Conservation (phyloP, 2,113 vertebrate genomes). For the Lates calcarifer region DNA sequence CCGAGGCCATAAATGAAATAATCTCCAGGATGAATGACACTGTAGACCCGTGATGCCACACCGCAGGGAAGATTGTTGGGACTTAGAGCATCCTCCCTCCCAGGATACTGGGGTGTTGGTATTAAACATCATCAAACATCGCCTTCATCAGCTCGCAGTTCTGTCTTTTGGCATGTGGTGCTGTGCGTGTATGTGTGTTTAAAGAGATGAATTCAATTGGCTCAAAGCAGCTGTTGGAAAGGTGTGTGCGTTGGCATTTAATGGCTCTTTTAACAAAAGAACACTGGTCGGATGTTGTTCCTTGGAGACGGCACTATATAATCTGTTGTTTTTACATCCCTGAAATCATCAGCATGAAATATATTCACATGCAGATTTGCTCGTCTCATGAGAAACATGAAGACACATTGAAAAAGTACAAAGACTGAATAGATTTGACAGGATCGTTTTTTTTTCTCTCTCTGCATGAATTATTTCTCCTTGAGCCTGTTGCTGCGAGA, state of each 20-base stretch:
- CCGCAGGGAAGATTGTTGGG: conserved; percentile 30
- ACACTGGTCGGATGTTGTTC: neutral
- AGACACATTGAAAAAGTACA: neutral
- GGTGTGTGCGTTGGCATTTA: conserved; percentile 20
- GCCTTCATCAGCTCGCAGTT: conserved; percentile 15
- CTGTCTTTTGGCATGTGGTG: neutral
- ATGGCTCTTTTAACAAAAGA: neutral
- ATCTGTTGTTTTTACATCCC: neutral
- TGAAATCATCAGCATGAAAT: neutral
- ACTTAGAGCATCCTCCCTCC: conserved; percentile 25
- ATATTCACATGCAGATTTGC: neutral
- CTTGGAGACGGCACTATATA: neutral
- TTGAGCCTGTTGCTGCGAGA: conserved; percentile 11
- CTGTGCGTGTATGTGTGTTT: neutral
- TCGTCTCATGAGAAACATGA: neutral
- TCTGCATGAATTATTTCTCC: conserved; percentile 11
- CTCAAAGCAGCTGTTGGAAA: conserved; percentile 9
- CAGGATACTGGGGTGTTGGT: conserved; percentile 2
- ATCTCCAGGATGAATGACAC: conserved; percentile 68
- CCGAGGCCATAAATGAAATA: conserved; percentile 64
- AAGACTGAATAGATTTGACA: neutral
- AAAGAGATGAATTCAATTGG: neutral
- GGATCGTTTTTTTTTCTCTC: neutral
- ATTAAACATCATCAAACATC: conserved; percentile 20
- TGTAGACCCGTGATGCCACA: conserved; percentile 32